A percentile compares a stretch with the other conserved stretches of the same genome.
phyloP scores from a whole-genome alignment of 2,888 invertebrate genomes.

The Lithophane semibrunnea region DNA sequence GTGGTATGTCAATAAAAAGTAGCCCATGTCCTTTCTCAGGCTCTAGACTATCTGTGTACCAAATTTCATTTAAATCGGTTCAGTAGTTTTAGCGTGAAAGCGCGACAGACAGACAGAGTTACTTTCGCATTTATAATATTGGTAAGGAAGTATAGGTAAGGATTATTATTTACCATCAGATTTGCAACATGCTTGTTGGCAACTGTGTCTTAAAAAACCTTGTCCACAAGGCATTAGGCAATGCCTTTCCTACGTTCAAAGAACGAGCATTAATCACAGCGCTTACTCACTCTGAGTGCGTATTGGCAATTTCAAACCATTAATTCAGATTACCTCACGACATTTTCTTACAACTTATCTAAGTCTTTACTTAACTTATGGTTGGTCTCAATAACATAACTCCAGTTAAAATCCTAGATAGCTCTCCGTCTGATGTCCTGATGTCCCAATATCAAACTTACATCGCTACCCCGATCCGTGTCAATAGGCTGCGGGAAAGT shows the following conservation, averaged over 20 bases:
- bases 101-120: no score
- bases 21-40: no score
- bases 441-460: background rate
- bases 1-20: no score
- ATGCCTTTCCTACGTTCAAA: background rate
- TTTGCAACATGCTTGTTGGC: background rate
- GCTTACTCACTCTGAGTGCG: slow-evolving; percentile 13
- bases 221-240: slow-evolving; percentile 17
- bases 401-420: background rate
- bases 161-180: no score
- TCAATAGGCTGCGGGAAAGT: no score
- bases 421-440: background rate
- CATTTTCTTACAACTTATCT: slow-evolving; percentile 35
- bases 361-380: slow-evolving; percentile 17
- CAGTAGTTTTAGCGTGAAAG: no score
- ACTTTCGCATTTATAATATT: no score
- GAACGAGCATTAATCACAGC: slow-evolving; percentile 30
- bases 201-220: background rate
- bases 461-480: background rate
- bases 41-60: no score
- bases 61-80: no score
- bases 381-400: slow-evolving; percentile 2
- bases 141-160: no score
- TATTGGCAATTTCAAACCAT: slow-evolving; percentile 40
- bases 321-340: slow-evolving; percentile 44